Evolutionary conservation across 2,888 invertebrate species (phyloP), one percentile per base, ranked within the genome.

Genomic region (Gymnoscelis rufifasciata): DNA sequence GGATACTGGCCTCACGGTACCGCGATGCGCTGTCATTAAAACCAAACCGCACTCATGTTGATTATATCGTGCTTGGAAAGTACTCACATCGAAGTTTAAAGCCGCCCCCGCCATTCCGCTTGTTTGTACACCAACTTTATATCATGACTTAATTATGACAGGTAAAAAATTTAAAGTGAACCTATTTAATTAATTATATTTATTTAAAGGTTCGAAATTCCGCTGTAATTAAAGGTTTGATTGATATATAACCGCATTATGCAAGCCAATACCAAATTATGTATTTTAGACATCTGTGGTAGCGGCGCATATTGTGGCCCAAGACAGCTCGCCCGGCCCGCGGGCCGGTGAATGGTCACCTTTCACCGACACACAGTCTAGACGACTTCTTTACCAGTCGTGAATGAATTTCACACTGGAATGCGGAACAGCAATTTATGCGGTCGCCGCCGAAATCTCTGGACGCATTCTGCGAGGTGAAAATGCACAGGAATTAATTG

Each of bases 351-450:
- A 86, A 83, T 86, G 86, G 83, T 81, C 82, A 87, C 87, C 87
- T 88, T 88, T 88, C 87, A 83, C 87, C 87, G 86, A 79, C 86
- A 76, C 77, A 79, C 78, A 74, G 87, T 87, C 86, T 87, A 82
- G 86, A 81, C 83, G 71, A 74, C 71, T 79, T 76, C 71, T 76
- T 70, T 73, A 68, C 78, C 74, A 73, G 75, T 82, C 68, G 79
- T 87, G 83, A 86, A 86, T 87, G 87, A 86, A 81, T 77, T 78
- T 72, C 74, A 74, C 78, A 74, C 78, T 55, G 84, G 87, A 86
- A 87, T 86, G 84, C 84, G 84, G 87, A 83, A 84, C 81, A 70
- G 61, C 74, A 66, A 80, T 82, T 83, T 78, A 75, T 76, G 68
- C 56, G 51, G 45, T 58, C 72, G 68, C 19, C 68, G 65, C 72